Percentiles rank a stretch among this genome's conserved stretches.
These are phyloP conservation scores for Mythimna lalbum DNA, from an alignment of 2,888 invertebrate species.

Conservation along the genomic window DNA sequence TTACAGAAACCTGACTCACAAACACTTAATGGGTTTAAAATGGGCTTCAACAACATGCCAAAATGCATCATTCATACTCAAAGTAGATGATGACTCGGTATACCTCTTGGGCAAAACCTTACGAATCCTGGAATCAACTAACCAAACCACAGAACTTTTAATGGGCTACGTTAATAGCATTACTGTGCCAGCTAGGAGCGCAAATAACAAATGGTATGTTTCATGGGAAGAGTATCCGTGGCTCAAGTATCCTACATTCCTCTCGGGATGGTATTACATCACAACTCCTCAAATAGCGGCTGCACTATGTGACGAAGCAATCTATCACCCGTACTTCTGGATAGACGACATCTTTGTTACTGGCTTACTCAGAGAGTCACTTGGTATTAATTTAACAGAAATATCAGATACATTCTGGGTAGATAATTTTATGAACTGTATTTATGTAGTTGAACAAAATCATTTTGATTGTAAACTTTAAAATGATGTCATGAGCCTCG, in stretches of 20 bases:
- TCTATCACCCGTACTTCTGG: conserved; percentile 94
- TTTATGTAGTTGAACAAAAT: conserved; percentile 94
- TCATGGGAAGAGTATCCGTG: conserved; percentile 91
- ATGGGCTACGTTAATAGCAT: conserved; percentile 93
- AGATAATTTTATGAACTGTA: conserved; percentile 93
- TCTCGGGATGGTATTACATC: conserved; percentile 96
- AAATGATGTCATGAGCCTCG: conserved; percentile 91
- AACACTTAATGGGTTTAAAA: conserved; percentile 95
- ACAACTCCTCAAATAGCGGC: conserved; percentile 92
- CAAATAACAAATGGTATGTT: conserved; percentile 95
- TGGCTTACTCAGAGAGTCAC: conserved; percentile 92
- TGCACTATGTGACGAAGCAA: conserved; percentile 89
- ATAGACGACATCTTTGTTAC: conserved; percentile 97
- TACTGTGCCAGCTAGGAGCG: conserved; percentile 92
- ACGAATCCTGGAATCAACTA: conserved; percentile 66
- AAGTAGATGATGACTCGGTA: conserved; percentile 84
- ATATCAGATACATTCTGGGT: conserved; percentile 92
- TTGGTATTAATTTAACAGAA: conserved; percentile 90
- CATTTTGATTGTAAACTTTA: conserved; percentile 92
- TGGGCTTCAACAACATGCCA: conserved; percentile 93
- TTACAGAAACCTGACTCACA: conserved; percentile 95
- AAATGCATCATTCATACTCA: conserved; percentile 85
- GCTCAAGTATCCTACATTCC: conserved; percentile 93
- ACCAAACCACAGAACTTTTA: conserved; percentile 75
- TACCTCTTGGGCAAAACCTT: conserved; percentile 91